phyloP scores from a whole-genome alignment of 2,888 invertebrate genomes.

The Rhyacophila evoluta region DNA sequence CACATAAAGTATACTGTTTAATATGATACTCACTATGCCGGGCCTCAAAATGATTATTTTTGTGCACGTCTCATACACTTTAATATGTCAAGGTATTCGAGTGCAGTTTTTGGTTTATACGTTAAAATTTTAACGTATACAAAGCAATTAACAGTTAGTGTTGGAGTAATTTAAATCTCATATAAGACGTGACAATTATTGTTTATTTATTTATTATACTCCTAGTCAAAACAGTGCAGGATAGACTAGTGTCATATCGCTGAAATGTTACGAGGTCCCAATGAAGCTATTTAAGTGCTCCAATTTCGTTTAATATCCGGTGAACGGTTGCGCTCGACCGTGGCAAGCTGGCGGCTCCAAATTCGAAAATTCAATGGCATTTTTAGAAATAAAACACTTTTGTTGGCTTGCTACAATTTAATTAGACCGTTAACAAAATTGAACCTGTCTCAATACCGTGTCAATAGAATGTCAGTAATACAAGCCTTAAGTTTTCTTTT shows the following conservation, averaged over 20 bases:
- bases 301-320: conserved; percentile 13
- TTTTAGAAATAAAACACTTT: background rate
- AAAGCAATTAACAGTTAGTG: too few relatives aligned
- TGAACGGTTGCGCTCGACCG: conserved; percentile 17
- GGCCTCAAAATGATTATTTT: too few relatives aligned
- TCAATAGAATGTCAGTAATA: background rate
- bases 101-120: too few relatives aligned
- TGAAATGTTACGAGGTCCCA: conserved; percentile 1
- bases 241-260: background rate
- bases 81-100: too few relatives aligned
- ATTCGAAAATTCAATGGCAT: background rate
- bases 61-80: too few relatives aligned
- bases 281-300: background rate
- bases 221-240: background rate
- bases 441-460: conserved; percentile 9
- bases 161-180: too few relatives aligned
- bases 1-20: too few relatives aligned
- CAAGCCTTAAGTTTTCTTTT: too few relatives aligned
- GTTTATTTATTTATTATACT: too few relatives aligned
- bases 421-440: background rate
- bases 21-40: too few relatives aligned
- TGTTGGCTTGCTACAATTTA: background rate
- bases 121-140: too few relatives aligned
- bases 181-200: background rate
- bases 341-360: background rate